Evolutionary conservation across 1,140 invertebrate species (phyloP), one percentile per base, ranked within the genome.

Genomic region (Theocolax elegans): DNA sequence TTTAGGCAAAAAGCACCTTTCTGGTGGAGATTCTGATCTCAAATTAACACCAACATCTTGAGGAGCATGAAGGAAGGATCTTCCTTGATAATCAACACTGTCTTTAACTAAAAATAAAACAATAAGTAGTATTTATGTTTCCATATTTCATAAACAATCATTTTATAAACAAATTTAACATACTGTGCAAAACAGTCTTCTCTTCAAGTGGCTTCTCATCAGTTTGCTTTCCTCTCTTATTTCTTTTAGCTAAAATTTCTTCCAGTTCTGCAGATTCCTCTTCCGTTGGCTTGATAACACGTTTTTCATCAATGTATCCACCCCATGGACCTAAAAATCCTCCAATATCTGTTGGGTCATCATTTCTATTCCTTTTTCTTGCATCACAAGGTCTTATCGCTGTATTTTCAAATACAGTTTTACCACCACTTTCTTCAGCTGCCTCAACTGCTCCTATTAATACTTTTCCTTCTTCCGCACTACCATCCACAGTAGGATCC

Each of bases 321-420:
- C 95, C 97, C 98, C 98, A 99, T 0, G 98, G 98, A 1, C 98
- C 98, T 2, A 97, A 85, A 83, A 97, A 99, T 8, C 97, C 97
- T 67, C 95, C 95, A 68, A 99, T 90, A 87, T 99, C 98, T 31
- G 89, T 87, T 0, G 98, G 91, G 84, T 99, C 90, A 76, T 94
- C 90, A 87, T 99, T 99, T 82, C 91, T 93, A 48, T 92, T 89
- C 76, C 96, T 87, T 87, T 99, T 99, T 80, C 97, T 90, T 80
- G 96, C 97, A 78, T 96, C 93, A 3, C 92, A 85, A 48, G 90
- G 89, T 79, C 90, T 86, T 75, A 91, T 88, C 49, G 90, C 91
- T 21, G 91, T 91, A 35, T 86, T 89, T 85, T 98, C 96, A 88
- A 98, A 98, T 0, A 97, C 95, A 51, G 95, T 96, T 78, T 94